These are phyloP conservation scores for Sminthurinus aureus DNA, from an alignment of 2,888 invertebrate species.

Conservation along the genomic window DNA sequence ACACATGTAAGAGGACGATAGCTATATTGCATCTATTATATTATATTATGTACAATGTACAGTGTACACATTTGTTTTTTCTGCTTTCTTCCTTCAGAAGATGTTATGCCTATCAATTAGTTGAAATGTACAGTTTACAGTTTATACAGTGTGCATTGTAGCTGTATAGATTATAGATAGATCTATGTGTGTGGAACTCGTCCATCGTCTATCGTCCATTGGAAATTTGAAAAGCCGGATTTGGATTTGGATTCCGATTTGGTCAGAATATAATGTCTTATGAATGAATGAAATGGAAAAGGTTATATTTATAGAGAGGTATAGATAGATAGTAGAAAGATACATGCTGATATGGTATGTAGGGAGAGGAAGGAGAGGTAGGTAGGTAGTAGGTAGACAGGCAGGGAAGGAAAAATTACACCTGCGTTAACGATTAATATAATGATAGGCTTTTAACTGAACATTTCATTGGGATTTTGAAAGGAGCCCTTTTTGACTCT, in stretches of 20 bases:
- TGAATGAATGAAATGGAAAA: slow-evolving; percentile 1
- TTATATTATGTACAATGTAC: background rate
- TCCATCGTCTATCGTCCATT: background rate
- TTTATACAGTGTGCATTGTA: background rate
- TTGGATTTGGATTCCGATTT: background rate
- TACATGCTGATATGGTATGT: background rate
- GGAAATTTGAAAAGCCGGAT: background rate
- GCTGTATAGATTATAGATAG: too few relatives aligned
- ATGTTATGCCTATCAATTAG: slow-evolving; percentile 1
- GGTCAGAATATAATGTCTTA: slow-evolving; percentile 1
- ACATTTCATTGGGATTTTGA: slow-evolving; percentile 51
- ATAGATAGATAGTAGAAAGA: too few relatives aligned
- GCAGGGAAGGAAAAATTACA: slow-evolving; percentile 32
- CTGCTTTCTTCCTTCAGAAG: background rate
- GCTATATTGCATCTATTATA: too few relatives aligned
- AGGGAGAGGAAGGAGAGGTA: slow-evolving; percentile 33
- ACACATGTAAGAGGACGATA: too few relatives aligned
- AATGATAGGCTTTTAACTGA: slow-evolving; percentile 59
- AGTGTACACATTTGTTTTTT: background rate
- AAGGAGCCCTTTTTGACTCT: slow-evolving; percentile 40
- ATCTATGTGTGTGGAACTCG: too few relatives aligned
- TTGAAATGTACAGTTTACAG: background rate
- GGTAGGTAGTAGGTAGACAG: background rate
- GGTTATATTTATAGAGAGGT: background rate
- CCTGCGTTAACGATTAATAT: slow-evolving; percentile 57